phyloP scores from a whole-genome alignment of 1,140 invertebrate species.

The Zophobas morio region DNA sequence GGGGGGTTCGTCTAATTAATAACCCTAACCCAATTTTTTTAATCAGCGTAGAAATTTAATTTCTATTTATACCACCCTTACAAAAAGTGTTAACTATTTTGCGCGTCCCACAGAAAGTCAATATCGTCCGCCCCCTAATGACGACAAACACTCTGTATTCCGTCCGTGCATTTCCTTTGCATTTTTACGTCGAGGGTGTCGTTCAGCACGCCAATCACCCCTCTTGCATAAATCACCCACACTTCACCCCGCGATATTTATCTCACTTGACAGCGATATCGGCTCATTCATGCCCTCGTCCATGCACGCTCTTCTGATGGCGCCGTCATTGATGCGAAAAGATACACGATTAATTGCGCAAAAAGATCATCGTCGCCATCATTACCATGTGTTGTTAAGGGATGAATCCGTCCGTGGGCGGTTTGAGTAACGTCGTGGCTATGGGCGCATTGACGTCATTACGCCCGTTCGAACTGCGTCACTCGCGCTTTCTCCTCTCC shows the following conservation, averaged over 20 bases:
- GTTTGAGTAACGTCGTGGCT: constrained; percentile 29
- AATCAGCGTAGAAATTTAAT: no score
- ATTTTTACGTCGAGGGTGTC: no score
- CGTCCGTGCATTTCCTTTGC: no score
- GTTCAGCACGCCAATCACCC: no score
- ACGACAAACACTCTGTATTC: no score
- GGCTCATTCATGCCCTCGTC: constrained; percentile 13
- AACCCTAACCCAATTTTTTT: no score
- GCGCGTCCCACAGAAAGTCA: not conserved
- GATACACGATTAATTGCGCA: constrained; percentile 10
- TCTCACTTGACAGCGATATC: constrained; percentile 6
- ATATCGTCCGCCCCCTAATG: not conserved
- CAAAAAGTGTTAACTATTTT: not conserved
- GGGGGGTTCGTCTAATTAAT: no score
- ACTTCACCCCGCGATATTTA: constrained; percentile 9
- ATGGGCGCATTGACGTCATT: constrained; percentile 50
- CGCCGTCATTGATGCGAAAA: constrained; percentile 9
- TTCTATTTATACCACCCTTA: no score
- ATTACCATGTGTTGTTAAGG: constrained; percentile 19
- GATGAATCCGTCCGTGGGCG: constrained; percentile 18
- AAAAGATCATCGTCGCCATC: constrained; percentile 22
- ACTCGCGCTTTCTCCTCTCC: constrained; percentile 38
- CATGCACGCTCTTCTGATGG: not conserved
- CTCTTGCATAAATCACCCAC: not conserved
- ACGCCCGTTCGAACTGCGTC: constrained; percentile 45